Base-by-base conservation (phyloP, 2,888 invertebrate genomes). In the Morpho helenor region DNA sequence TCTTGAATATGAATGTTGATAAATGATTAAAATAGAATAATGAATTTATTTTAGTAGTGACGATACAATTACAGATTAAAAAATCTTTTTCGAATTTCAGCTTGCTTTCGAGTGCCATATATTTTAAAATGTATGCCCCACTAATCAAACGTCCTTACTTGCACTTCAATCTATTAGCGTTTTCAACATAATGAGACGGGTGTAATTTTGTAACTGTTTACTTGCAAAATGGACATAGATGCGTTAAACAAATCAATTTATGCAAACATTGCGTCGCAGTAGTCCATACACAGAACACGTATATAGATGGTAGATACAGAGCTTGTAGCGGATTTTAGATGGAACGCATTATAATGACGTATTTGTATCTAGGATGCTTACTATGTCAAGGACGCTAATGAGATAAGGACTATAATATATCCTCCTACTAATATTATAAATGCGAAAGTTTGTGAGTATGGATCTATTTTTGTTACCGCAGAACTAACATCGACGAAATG, bases 201-300 rank as follows among this genome's bases (percentile, higher is more conserved):
- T 43, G 49, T 48, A 10, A 59, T 63, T 61, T 63, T 63, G 63
- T 56, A 63, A 63, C 58, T 55, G 39, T 52, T 50, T 57, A 59
- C 65, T 61, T 62, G 58, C 58, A 64, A 60, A 68, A 65, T 58
- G 57, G 57, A 52, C 57, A 58, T 60, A 66, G 66, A 71, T 71
- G 68, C 65, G 72, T 72, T 71, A 71, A 74, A 76, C 76, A 78
- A 78, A 78, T 75, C 74, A 73, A 76, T 78, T 70, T 77, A 74
- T 73, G 74, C 68, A 79, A 77, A 84, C 73, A 79, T 84, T 84
- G 74, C 61, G n/a, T 9, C 39, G 16, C 56, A 50, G 67, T 63
- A 68, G 66, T 64, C 61, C 42, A n/a, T 22, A 56, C 63, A 59
- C 59, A 49, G 50, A 23, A 31, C 53, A 54, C 58, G 56, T 61